Evolutionary conservation across 2,797 vertebrate genomes (phyloP).

Genomic region (Cercopithecus diana): DNA sequence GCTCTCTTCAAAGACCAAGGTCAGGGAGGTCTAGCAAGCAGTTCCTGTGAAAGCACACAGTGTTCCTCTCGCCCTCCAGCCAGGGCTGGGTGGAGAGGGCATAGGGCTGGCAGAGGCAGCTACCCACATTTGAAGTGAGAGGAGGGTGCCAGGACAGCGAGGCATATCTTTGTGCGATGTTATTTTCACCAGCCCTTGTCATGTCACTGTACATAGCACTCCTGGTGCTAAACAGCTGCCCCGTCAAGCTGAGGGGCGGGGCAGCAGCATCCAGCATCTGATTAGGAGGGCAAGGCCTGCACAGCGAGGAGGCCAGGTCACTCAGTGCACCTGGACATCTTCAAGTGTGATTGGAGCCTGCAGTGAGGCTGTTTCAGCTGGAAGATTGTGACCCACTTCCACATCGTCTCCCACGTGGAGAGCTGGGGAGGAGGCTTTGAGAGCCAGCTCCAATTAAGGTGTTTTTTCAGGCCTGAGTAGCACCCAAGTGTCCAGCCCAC

Average conservation of each 20-base stretch:
- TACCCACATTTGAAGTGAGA: neutral
- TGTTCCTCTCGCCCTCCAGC: neutral
- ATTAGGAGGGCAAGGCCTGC: neutral
- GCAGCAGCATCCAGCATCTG: neutral
- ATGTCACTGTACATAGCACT: neutral
- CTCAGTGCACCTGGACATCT: neutral
- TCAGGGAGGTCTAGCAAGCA: neutral
- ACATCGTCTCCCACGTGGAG: neutral
- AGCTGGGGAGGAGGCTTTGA: conserved; percentile 51
- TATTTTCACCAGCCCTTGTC: neutral
- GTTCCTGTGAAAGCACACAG: neutral
- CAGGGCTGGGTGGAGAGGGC: neutral
- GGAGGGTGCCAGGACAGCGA: neutral
- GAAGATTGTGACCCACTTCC: conserved; percentile 80
- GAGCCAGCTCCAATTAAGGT: conserved; percentile 35
- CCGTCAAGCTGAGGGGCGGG: neutral
- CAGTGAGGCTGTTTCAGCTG: neutral
- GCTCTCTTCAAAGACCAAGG: neutral
- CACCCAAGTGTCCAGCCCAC: conserved; percentile 32
- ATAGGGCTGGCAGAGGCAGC: neutral
- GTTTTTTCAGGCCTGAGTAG: neutral
- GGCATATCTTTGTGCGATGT: neutral
- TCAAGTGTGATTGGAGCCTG: neutral
- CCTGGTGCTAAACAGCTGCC: too few species aligned
- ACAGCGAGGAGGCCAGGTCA: neutral